phyloP scores from a whole-genome alignment of 2,113 vertebrate genomes.

The Acanthisitta chloris region DNA sequence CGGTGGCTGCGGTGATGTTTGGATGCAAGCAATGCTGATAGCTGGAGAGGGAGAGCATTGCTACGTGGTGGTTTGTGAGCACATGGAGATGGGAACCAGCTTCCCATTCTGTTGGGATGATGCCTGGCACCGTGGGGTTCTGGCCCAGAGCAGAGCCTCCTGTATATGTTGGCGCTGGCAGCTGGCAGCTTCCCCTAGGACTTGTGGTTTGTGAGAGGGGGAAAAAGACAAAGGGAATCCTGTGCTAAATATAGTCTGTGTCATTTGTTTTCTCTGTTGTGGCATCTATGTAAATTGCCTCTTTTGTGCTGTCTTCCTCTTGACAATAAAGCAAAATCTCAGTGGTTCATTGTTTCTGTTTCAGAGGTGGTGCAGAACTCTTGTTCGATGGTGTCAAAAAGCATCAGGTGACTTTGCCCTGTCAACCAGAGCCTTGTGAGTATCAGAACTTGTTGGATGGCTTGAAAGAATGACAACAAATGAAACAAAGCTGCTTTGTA shows the following conservation, averaged over 20 bases:
- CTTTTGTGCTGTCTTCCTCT: conserved; percentile 7
- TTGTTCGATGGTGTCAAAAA: conserved; percentile 91
- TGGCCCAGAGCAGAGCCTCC: neutral
- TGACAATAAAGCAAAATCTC: conserved; percentile 24
- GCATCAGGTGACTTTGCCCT: conserved; percentile 89
- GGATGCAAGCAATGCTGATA: neutral
- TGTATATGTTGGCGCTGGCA: neutral
- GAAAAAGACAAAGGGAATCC: conserved; percentile 42
- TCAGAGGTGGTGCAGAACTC: conserved; percentile 93
- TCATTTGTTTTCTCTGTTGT: conserved; percentile 46
- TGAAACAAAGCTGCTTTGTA: conserved; percentile 4
- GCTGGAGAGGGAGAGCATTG: neutral
- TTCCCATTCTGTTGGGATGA: neutral
- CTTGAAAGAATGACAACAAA: neutral
- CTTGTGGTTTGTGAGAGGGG: neutral
- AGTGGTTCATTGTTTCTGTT: conserved; percentile 61
- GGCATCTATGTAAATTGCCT: conserved; percentile 2
- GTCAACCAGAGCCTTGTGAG: conserved; percentile 90
- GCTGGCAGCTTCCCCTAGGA: neutral
- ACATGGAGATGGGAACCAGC: neutral
- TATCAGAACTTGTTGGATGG: conserved; percentile 62
- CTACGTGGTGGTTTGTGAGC: rapidly evolving
- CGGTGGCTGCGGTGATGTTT: neutral
- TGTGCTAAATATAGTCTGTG: conserved; percentile 29
- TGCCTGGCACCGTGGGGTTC: conserved; percentile 10